Conservation (phyloP, 2,113 vertebrate genomes). For the Stegastes partitus region DNA sequence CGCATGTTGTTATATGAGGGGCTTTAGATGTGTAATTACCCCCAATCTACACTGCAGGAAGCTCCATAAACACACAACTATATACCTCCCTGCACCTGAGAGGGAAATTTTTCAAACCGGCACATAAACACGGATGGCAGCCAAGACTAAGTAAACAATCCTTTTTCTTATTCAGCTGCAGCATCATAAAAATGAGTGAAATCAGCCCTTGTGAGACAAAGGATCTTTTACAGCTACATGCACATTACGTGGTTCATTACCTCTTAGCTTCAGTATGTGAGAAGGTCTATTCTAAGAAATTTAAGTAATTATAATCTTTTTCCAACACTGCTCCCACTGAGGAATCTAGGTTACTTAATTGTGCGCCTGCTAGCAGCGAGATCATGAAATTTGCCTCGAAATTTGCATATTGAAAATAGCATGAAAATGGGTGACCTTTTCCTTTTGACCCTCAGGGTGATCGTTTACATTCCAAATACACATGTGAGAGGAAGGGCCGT, state of each 20-base stretch:
- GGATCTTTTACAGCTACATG: neutral
- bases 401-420: slow-evolving; percentile 73
- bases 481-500: slow-evolving; percentile 7
- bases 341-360: slow-evolving; percentile 30
- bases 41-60: slow-evolving; percentile 67
- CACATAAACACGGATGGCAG: slow-evolving; percentile 41
- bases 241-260: slow-evolving; percentile 36
- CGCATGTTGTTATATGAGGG: slow-evolving; percentile 53
- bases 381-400: slow-evolving; percentile 62
- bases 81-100: slow-evolving; percentile 59
- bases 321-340: neutral
- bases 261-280: slow-evolving; percentile 5
- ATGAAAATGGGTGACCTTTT: slow-evolving; percentile 76
- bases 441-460: slow-evolving; percentile 54
- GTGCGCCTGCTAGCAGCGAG: slow-evolving; percentile 38
- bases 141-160: slow-evolving; percentile 30
- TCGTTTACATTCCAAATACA: slow-evolving; percentile 66
- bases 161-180: neutral
- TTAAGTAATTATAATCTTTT: slow-evolving; percentile 22
- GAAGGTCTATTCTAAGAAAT: slow-evolving; percentile 23
- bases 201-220: neutral
- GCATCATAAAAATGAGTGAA: neutral
- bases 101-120: slow-evolving; percentile 33
- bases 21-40: slow-evolving; percentile 73
- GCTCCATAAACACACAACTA: slow-evolving; percentile 61